Base-by-base conservation (phyloP, 2,113 vertebrate genomes). In the Grallaria varia region DNA sequence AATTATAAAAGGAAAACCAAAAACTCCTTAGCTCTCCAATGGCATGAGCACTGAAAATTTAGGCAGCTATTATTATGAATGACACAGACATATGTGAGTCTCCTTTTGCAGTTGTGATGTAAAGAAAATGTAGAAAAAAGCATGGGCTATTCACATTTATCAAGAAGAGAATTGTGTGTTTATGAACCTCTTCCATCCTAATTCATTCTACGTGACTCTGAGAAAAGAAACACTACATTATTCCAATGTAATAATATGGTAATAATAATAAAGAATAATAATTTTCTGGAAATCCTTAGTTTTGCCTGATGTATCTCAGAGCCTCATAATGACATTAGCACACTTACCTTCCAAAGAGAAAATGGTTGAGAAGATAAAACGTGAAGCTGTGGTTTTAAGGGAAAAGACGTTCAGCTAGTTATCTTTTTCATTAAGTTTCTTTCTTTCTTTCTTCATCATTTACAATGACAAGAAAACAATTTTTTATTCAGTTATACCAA, bases 391-490 rank as follows among this genome's bases (percentile, higher is more conserved):
- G 40, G 31, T 68, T 86, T 92, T 79, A 64, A 90, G 20, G 45
- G 19, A 84, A 69, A 89, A 79, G 23, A 22, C 3, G 1, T 56
- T 64, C 30, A 75, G 11, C n/a, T 79, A 79, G 44, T 68, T 79
- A 68, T 76, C 35, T 78, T 87, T 89, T 76, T 49, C 44, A 80
- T 86, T 87, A 92, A 35, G 31, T 73, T 95, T 94, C 67, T 75
- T 89, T 91, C 67, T 75, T 89, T 91, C 81, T 93, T 93, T 79
- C 37, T 87, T 81, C 72, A 73, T 88, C 37, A 53, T 83, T 96
- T 90, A 86, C 39, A 88, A 40, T 93, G 88, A 93, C 82, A 96
- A 88, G 76, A 91, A 91, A 92, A 37, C 20, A 72, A 42, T 90
- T 95, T 96, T 93, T 95, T 92, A 93, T 88, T 90, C 85, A 37